Evolutionary conservation across 2,888 invertebrate genomes (phyloP).

Genomic region (Drosophila formosana): DNA sequence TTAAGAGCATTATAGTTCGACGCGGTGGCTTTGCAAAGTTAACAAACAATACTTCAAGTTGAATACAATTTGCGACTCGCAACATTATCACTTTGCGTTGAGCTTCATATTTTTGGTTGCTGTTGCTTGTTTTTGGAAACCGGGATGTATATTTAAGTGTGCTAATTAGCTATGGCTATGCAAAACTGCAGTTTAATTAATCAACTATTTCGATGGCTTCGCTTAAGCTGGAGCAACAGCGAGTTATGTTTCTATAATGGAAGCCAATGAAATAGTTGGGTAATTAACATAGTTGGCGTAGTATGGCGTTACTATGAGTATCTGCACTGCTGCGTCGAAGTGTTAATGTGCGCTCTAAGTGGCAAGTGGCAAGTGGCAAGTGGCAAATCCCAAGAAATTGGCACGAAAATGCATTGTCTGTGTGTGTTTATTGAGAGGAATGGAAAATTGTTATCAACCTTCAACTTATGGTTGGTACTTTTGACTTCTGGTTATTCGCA

Average conservation of each 20-base stretch:
- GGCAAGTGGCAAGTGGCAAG: not conserved
- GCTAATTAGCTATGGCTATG: too few species aligned
- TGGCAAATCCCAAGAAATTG: not conserved
- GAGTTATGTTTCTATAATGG: slow-evolving; percentile 2
- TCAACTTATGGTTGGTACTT: not conserved
- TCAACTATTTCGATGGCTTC: slow-evolving; percentile 1
- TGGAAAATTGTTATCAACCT: not conserved
- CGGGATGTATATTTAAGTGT: too few species aligned
- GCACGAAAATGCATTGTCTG: not conserved
- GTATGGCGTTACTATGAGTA: not conserved
- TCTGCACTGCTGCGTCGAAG: not conserved
- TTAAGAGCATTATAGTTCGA: not conserved
- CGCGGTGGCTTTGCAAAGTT: not conserved
- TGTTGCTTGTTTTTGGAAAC: too few species aligned
- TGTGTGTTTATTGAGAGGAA: too few species aligned
- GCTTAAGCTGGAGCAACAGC: not conserved
- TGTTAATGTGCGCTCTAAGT: not conserved
- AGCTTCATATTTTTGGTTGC: too few species aligned
- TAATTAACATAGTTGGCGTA: slow-evolving; percentile 1
- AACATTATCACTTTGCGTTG: too few species aligned
- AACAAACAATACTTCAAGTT: not conserved
- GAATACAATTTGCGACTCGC: too few species aligned
- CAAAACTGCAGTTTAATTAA: not conserved
- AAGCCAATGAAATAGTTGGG: slow-evolving; percentile 5
- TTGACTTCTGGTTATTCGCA: not conserved